Percentiles rank a stretch among this genome's conserved stretches.
phyloP scores from a whole-genome alignment of 2,888 invertebrate genomes.

The Mesopsocus fuscifrons region DNA sequence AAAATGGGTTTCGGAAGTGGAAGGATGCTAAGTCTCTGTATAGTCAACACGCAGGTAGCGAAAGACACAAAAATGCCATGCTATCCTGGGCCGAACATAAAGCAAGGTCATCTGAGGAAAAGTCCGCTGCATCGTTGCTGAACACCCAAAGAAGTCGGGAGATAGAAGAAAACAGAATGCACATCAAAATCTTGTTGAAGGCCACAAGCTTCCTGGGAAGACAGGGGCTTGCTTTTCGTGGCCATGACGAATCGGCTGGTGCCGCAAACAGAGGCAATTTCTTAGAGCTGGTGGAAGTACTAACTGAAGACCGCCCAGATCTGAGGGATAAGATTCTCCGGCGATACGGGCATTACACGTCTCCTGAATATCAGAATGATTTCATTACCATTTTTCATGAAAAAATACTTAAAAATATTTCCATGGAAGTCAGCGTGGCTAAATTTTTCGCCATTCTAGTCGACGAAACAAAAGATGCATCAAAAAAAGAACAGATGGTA shows the following conservation, averaged over 20 bases:
- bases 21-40: not conserved
- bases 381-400: not conserved
- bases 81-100: not conserved
- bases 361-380: slow-evolving; percentile 1
- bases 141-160: not conserved
- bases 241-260: not conserved
- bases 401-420: not conserved
- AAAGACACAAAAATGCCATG: not conserved
- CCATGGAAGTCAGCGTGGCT: not conserved
- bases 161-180: not conserved
- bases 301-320: not conserved
- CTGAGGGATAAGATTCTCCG: not conserved
- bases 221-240: not conserved
- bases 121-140: not conserved
- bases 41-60: not conserved
- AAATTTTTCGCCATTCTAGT: not conserved
- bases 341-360: not conserved
- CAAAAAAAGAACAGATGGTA: not conserved
- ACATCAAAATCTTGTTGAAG: not conserved
- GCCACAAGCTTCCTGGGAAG: not conserved
- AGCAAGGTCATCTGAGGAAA: not conserved
- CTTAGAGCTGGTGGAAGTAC: not conserved
- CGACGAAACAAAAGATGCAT: not conserved
- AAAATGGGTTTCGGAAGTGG: not conserved
- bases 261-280: not conserved